Evolutionary conservation across 2,797 vertebrate genomes (phyloP), one percentile per base, ranked within the genome.

Genomic region (Nyctalus aviator): DNA sequence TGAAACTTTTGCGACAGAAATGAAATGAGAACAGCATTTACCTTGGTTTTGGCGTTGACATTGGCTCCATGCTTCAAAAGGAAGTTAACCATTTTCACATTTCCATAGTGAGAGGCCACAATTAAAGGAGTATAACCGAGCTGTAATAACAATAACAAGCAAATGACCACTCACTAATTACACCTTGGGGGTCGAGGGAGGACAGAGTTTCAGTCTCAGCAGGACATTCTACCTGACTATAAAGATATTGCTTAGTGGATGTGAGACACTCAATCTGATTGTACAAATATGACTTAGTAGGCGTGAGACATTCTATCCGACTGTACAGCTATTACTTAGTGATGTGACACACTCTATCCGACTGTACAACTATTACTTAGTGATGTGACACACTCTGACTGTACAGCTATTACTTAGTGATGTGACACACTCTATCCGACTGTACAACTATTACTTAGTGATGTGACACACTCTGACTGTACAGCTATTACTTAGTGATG

Each of bases 81-180:
- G 97, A 99, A 99, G 98, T 99, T 99, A 97, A 99, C 99, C 99
- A 99, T 99, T 98, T 99, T 99, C 95, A 99, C 98, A 84, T 99
- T 99, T 88, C 99, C 99, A 88, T 99, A 99, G 98, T 99, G 99
- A 98, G 99, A 99, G 5, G 99, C 99, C 94, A 99, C 99, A 91
- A 99, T 99, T 76, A 99, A 98, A 48, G 99, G 99, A 30, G 99
- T 99, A 96, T 99, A 99, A 93, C 99, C 99, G 96, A 99, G 98
- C 99, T 99, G 98, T 69, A 97, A 97, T 76, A 73, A 95, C 78
- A 92, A 95, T 87, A 95, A 78, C 37, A 64, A 81, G 84, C 37
- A 41, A 66, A 46, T 46, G 41, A 23, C 32, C 66, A 37, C 32
- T 37, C n/a, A 18, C 64, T 66, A 32, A 18, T 18, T 18, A 66